Percentiles rank a stretch among this genome's conserved stretches.
Conservation (phyloP, 2,888 invertebrate species). For the Calameuta filiformis region DNA sequence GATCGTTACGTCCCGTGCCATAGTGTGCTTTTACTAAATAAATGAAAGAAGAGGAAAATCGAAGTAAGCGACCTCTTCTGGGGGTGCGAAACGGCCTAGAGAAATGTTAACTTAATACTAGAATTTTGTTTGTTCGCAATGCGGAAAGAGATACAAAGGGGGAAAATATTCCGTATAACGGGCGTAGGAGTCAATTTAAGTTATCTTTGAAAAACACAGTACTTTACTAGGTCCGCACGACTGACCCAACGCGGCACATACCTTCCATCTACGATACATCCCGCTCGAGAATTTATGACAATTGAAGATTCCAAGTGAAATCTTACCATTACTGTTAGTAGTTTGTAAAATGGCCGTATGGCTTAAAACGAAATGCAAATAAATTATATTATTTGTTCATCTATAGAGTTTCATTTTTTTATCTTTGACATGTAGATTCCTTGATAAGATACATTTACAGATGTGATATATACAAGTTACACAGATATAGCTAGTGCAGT, state of each 20-base stretch:
- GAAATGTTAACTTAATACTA: not conserved
- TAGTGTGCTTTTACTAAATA: slow-evolving; percentile 31
- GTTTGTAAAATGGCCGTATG: slow-evolving; percentile 52
- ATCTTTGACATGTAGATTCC: not conserved
- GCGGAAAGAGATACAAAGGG: not conserved
- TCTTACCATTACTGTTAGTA: slow-evolving; percentile 57
- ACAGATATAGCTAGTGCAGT: not conserved
- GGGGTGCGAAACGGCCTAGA: slow-evolving; percentile 5
- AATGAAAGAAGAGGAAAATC: not conserved
- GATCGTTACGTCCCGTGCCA: slow-evolving; percentile 33
- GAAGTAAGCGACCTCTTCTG: not conserved
- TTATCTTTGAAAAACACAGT: slow-evolving; percentile 18
- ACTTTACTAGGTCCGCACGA: slow-evolving; percentile 59
- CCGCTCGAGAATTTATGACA: slow-evolving; percentile 28
- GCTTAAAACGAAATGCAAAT: slow-evolving; percentile 54
- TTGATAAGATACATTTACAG: not conserved
- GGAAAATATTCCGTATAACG: not conserved
- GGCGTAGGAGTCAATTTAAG: slow-evolving; percentile 18
- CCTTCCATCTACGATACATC: slow-evolving; percentile 44
- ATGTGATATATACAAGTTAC: not conserved
- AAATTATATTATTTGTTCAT: slow-evolving; percentile 64
- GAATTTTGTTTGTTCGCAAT: not conserved
- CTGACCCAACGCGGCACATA: slow-evolving; percentile 61
- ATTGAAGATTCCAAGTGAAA: slow-evolving; percentile 31
- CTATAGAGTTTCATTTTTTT: not conserved